A percentile compares a stretch with the other conserved stretches of the same genome.
phyloP scores from a whole-genome alignment of 2,797 vertebrate species.

The Anas georgica region DNA sequence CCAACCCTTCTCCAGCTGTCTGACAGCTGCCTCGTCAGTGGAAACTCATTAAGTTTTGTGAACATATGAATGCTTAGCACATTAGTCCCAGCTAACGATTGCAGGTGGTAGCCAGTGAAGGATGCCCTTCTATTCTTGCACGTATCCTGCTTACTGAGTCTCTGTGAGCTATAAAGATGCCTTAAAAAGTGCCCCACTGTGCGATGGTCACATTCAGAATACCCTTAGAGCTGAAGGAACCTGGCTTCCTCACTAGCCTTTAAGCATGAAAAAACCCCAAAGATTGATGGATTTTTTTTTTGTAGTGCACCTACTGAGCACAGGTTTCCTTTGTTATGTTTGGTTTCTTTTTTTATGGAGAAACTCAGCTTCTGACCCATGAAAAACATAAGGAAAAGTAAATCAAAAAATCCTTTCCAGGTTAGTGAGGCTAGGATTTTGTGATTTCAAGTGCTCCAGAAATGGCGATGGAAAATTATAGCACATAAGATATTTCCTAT shows the following conservation, averaged over 20 bases:
- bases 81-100: not conserved
- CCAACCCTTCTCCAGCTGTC: not conserved
- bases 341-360: not conserved
- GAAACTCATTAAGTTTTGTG: not conserved
- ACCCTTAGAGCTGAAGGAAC: not conserved
- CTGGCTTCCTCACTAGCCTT: not conserved
- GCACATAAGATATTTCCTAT: not conserved
- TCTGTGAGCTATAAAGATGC: not conserved
- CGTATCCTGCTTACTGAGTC: not conserved
- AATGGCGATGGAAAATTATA: not conserved
- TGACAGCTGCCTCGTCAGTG: not conserved
- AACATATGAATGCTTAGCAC: not conserved
- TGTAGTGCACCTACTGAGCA: not conserved
- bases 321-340: not conserved
- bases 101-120: not conserved
- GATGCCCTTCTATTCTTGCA: not conserved
- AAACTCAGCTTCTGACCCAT: not conserved
- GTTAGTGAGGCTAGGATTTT: not conserved
- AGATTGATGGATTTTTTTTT: not conserved
- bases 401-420: not conserved
- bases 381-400: not conserved
- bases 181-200: not conserved
- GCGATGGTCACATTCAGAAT: not conserved
- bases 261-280: not conserved
- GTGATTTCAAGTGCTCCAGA: not conserved